Conservation (phyloP, 2,113 vertebrate genomes). For the Perca fluviatilis region DNA sequence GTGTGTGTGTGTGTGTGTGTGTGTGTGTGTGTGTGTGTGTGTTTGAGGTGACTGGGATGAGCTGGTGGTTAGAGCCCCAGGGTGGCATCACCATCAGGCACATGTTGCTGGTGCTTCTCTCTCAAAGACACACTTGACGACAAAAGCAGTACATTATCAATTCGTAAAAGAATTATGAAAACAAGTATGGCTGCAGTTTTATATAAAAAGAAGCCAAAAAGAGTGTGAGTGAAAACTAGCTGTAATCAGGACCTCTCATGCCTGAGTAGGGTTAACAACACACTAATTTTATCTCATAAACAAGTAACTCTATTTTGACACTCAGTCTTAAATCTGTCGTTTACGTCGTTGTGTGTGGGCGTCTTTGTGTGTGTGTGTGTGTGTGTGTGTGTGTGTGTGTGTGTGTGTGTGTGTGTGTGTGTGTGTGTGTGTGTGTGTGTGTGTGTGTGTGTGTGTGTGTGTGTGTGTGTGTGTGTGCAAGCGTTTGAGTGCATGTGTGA, state of each 20-base stretch:
- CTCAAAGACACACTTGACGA: slow-evolving; percentile 11
- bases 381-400: too few relatives aligned
- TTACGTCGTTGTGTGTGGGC: slow-evolving; percentile 56
- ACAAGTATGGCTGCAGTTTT: not conserved
- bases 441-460: slow-evolving; percentile 28
- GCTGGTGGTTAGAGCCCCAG: slow-evolving; percentile 43
- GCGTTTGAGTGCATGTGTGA: slow-evolving; percentile 66
- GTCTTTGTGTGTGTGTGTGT: slow-evolving; percentile 16
- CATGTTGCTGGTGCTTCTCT: slow-evolving; percentile 32
- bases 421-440: too few relatives aligned
- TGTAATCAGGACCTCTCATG: slow-evolving; percentile 12
- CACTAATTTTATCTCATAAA: slow-evolving; percentile 51
- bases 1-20: not conserved
- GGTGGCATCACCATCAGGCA: slow-evolving; percentile 46
- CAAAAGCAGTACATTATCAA: not conserved
- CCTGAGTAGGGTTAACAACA: slow-evolving; percentile 39
- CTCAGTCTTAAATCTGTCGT: slow-evolving; percentile 61
- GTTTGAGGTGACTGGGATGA: slow-evolving; percentile 37
- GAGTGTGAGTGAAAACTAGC: not conserved
- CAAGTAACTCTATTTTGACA: slow-evolving; percentile 61
- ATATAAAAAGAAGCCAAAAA: not conserved
- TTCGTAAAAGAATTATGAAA: not conserved
- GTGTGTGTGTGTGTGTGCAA: slow-evolving; percentile 43
- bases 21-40: not conserved
- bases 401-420: too few relatives aligned